Conservation (phyloP, 1,140 invertebrate genomes). For the Drosophila navojoa region DNA sequence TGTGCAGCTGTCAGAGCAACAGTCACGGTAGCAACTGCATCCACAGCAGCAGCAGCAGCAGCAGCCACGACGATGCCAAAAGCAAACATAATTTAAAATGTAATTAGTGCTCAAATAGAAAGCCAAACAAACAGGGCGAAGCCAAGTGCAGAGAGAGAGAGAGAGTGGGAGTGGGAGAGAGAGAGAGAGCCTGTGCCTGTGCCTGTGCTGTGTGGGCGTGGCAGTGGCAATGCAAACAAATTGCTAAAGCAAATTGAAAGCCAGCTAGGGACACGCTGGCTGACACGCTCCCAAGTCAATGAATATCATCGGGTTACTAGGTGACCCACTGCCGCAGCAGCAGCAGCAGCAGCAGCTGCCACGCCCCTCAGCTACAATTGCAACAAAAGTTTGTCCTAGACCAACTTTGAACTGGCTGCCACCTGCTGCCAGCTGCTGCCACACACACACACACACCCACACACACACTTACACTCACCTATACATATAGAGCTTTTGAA, state of each 20-base stretch:
- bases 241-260: conserved; percentile 59
- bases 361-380: conserved; percentile 40
- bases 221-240: conserved; percentile 61
- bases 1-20: conserved; percentile 55
- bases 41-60: conserved; percentile 16
- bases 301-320: conserved; percentile 81
- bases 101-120: conserved; percentile 82
- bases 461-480: neutral
- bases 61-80: conserved; percentile 53
- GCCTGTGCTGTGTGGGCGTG: conserved; percentile 10
- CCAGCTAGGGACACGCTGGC: conserved; percentile 18
- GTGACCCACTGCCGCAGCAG: conserved; percentile 68
- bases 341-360: neutral
- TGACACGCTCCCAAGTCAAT: conserved; percentile 65
- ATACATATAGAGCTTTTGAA: conserved; percentile 49
- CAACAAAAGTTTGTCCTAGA: conserved; percentile 77
- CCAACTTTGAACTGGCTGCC: conserved; percentile 65
- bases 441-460: neutral
- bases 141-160: conserved; percentile 13
- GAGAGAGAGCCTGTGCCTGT: neutral
- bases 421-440: conserved; percentile 12
- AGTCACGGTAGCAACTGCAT: conserved; percentile 59
- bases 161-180: too few relatives aligned
- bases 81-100: conserved; percentile 83
- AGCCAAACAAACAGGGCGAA: conserved; percentile 72